A percentile compares a stretch with the other conserved stretches of the same genome.
Evolutionary conservation across 2,888 invertebrate genomes (phyloP).

Genomic region (Pardosa pseudoannulata): DNA sequence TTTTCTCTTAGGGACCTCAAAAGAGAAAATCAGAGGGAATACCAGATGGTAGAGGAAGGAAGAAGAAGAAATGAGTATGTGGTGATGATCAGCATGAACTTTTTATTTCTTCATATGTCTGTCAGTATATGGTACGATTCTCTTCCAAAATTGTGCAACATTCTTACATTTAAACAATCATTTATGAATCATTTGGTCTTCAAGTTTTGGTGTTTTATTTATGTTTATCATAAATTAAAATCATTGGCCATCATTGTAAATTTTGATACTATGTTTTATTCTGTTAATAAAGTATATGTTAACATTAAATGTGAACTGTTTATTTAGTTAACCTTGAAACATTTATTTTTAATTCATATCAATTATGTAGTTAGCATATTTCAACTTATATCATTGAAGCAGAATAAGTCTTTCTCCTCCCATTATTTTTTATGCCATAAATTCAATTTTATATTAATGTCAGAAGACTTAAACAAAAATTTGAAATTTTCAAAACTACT

Average conservation of each 20-base stretch:
- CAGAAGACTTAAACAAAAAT: too few relatives aligned
- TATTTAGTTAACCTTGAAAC: too few relatives aligned
- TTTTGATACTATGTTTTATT: conserved; percentile 63
- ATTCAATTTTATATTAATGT: too few relatives aligned
- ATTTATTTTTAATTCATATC: too few relatives aligned
- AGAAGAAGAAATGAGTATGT: conserved; percentile 75
- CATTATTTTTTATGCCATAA: too few relatives aligned
- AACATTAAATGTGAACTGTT: too few relatives aligned
- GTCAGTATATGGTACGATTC: background rate
- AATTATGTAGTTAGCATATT: too few relatives aligned
- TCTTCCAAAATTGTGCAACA: background rate
- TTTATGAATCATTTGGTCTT: background rate
- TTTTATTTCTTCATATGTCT: background rate
- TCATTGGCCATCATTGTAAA: conserved; percentile 59
- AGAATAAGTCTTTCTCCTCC: too few relatives aligned
- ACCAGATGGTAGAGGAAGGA: conserved; percentile 75
- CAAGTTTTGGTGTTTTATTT: background rate
- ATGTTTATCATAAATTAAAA: background rate
- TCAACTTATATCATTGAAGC: too few relatives aligned
- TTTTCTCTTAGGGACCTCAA: conserved; percentile 76
- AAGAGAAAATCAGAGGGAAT: conserved; percentile 78
- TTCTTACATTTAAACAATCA: conserved; percentile 2
- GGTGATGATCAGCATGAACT: background rate
- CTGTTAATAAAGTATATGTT: conserved; percentile 65
- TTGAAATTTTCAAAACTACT: too few relatives aligned